Percentiles rank a stretch among this genome's conserved stretches.
Conservation (phyloP, 2,797 vertebrate genomes). For the Pseudotriccus pelzelni region DNA sequence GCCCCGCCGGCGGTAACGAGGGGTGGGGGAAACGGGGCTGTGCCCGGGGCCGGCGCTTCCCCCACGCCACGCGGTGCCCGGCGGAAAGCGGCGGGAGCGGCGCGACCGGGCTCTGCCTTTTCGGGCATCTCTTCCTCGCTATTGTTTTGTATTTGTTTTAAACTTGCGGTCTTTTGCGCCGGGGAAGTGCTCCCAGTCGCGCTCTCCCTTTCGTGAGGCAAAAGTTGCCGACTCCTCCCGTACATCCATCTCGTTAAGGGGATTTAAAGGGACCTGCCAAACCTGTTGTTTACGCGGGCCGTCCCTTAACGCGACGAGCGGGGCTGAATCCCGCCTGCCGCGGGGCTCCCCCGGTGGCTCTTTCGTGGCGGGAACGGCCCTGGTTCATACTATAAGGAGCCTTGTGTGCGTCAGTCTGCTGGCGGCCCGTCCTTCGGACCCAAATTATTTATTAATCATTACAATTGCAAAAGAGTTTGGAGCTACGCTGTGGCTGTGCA, state of each 20-base stretch:
- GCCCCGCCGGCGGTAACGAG: not conserved
- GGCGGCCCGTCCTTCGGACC: not conserved
- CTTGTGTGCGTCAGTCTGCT: not conserved
- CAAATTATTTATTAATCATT: not conserved
- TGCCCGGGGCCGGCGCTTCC: not conserved
- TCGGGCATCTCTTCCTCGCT: not conserved
- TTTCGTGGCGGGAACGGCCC: not conserved
- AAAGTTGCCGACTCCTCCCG: not conserved
- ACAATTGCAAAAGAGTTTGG: not conserved
- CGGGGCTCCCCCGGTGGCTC: not conserved
- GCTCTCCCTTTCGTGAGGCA: not conserved
- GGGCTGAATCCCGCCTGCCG: not conserved
- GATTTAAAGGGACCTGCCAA: slow-evolving; percentile 25
- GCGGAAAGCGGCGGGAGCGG: not conserved
- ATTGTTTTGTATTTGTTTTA: not conserved
- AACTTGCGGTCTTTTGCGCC: not conserved
- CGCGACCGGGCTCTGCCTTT: not conserved
- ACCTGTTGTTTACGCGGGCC: not conserved
- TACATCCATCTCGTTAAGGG: not conserved
- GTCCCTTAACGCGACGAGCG: not conserved
- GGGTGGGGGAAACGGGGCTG: not conserved
- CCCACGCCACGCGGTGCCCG: not conserved
- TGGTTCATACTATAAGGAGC: not conserved
- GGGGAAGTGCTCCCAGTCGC: not conserved
- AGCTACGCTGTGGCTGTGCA: not conserved